Base-by-base conservation (phyloP, 2,113 vertebrate species). In the Athene noctua region DNA sequence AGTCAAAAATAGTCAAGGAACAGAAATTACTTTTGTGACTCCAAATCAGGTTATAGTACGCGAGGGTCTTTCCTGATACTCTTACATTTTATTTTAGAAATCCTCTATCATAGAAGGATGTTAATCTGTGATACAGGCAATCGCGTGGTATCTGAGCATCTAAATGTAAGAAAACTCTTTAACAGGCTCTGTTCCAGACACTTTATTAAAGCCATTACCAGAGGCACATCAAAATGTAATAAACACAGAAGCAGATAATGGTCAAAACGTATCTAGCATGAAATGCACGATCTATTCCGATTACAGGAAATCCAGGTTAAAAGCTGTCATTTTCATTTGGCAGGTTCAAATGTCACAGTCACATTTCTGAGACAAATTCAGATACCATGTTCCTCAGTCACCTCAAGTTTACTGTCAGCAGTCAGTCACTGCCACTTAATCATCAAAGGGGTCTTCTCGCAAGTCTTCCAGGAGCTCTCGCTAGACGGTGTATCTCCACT, bases 151-250 rank as follows among this genome's bases (percentile, higher is more conserved):
- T 92, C 94, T 80, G 74, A 80, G 22, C 58, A 93, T 88, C 74
- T 90, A 80, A 91, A 92, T 58, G 49, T 92, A 92, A 92, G 80
- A 80, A 95, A 91, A 86, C 65, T 57, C 70, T 83, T 84, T 79
- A 94, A 66, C 9, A 73, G 54, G 58, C 54, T 94, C 40, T 71
- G 29, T 90, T 90, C 88, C 93, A 95, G 86, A 26, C 23, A 51
- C 58, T 95, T 96, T 91, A 95, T 92, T 96, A 94, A 85, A 94
- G 87, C 55, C 51, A 51, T 86, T 96, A 93, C 79, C 51, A 88
- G 63, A 80, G 65, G 44, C 90, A 80, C 72, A 94, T 92, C 73
- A 75, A 89, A 95, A 91, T 77, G 73, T 87, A 95, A 92, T 88
- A 71, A 88, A 67, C 71, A 38, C 40, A 86, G 81, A 73, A 85